Conservation (phyloP, 2,888 invertebrate species). For the Leucophora obtusa region DNA sequence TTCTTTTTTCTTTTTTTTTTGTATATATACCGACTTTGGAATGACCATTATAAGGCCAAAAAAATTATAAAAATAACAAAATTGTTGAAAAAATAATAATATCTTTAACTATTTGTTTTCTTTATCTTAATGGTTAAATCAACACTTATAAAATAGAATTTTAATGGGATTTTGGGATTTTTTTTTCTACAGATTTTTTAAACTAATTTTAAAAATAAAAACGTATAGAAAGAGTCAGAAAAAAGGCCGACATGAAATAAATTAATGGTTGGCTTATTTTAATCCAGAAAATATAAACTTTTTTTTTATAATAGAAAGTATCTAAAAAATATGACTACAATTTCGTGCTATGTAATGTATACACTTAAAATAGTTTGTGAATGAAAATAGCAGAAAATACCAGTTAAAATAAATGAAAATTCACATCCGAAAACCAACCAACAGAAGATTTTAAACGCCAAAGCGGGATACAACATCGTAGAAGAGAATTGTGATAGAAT, state of each 20-base stretch:
- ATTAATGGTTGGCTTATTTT: neutral
- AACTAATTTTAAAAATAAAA: slow-evolving; percentile 9
- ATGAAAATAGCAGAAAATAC: too few relatives aligned
- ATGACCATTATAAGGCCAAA: slow-evolving; percentile 24
- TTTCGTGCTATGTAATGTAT: too few relatives aligned
- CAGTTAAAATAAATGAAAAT: too few relatives aligned
- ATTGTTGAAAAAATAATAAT: slow-evolving; percentile 23
- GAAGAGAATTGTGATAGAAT: too few relatives aligned
- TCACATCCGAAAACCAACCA: too few relatives aligned
- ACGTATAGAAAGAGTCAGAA: neutral
- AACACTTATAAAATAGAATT: slow-evolving; percentile 34
- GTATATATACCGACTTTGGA: slow-evolving; percentile 1
- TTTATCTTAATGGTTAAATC: slow-evolving; percentile 54
- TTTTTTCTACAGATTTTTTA: slow-evolving; percentile 6
- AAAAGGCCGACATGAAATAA: neutral
- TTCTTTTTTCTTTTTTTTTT: too few relatives aligned
- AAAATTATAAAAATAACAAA: slow-evolving; percentile 31
- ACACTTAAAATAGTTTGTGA: too few relatives aligned
- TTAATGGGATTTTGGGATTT: slow-evolving; percentile 38
- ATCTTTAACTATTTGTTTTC: slow-evolving; percentile 50
- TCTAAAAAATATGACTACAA: too few relatives aligned
- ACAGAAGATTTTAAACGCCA: too few relatives aligned
- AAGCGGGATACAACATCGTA: too few relatives aligned
- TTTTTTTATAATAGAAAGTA: too few relatives aligned
- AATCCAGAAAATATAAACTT: neutral